These are phyloP conservation scores for Magallana ariakensis DNA, from an alignment of 1,140 invertebrate genomes.

Conservation along the genomic window DNA sequence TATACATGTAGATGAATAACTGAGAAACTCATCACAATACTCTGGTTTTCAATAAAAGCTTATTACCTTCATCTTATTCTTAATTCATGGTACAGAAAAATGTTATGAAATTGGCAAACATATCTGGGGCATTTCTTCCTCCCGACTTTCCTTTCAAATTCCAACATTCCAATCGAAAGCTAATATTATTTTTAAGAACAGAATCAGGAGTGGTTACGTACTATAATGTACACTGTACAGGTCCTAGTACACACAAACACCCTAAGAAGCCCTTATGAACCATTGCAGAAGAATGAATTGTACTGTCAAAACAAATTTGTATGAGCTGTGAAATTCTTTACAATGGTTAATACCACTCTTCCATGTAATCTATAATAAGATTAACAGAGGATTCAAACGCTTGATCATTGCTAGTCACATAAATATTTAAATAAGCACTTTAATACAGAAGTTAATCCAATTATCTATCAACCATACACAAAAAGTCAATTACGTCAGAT, in stretches of 20 bases:
- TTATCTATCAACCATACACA: not conserved
- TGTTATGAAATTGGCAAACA: no score
- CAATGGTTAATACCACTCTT: not conserved
- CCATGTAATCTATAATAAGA: not conserved
- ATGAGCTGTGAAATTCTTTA: not conserved
- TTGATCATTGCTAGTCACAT: not conserved
- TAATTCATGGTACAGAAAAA: no score
- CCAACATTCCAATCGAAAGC: not conserved
- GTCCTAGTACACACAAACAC: no score
- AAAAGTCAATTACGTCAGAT: not conserved
- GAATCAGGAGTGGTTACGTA: no score
- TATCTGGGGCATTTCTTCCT: no score
- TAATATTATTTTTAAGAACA: not conserved
- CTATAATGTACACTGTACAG: no score
- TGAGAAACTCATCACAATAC: no score
- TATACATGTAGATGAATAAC: no score
- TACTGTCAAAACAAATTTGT: slow-evolving; percentile 12
- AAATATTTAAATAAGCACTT: not conserved
- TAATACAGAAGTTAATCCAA: not conserved
- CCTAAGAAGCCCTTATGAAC: not conserved
- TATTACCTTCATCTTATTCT: no score
- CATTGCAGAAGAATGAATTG: not conserved
- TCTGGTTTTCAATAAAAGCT: no score
- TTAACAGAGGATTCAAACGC: not conserved
- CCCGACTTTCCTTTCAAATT: no score